A percentile compares a stretch with the other conserved stretches of the same genome.
These are phyloP conservation scores for Amblyopsis hoosieri DNA, from an alignment of 2,797 vertebrate genomes.

Conservation along the genomic window DNA sequence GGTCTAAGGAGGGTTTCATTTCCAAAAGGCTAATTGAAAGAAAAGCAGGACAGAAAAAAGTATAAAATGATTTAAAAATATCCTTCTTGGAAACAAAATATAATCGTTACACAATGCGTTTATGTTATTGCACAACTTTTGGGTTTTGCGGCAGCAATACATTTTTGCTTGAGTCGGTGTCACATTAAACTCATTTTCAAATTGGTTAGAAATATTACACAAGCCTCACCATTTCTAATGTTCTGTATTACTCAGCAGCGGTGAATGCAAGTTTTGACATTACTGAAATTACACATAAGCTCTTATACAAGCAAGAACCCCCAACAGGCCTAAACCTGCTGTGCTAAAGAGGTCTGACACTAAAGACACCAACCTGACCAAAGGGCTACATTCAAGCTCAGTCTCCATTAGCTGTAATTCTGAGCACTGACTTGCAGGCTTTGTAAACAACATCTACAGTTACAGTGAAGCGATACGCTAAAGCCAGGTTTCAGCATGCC, in stretches of 20 bases:
- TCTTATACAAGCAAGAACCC: constrained; percentile 31
- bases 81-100: too few relatives aligned
- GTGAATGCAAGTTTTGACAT: constrained; percentile 29
- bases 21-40: constrained; percentile 28
- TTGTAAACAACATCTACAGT: constrained; percentile 66
- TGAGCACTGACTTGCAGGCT: constrained; percentile 33
- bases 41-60: constrained; percentile 12
- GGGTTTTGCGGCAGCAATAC: too few relatives aligned
- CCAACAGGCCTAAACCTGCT: constrained; percentile 61
- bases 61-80: not conserved
- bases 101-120: too few relatives aligned
- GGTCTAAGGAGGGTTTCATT: constrained; percentile 25
- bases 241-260: constrained; percentile 12
- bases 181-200: constrained; percentile 15
- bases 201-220: constrained; percentile 27
- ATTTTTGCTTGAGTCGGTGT: not conserved
- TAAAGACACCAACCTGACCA: constrained; percentile 22
- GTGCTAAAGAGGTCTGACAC: constrained; percentile 30
- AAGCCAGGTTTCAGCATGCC: constrained; percentile 57
- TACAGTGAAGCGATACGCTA: constrained; percentile 54
- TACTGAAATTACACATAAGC: constrained; percentile 51
- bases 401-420: constrained; percentile 30
- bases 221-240: constrained; percentile 29
- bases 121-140: too few relatives aligned
- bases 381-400: constrained; percentile 34